These are phyloP conservation scores for Sebastes hubbsi DNA, from an alignment of 2,797 vertebrate species.

Conservation along the genomic window DNA sequence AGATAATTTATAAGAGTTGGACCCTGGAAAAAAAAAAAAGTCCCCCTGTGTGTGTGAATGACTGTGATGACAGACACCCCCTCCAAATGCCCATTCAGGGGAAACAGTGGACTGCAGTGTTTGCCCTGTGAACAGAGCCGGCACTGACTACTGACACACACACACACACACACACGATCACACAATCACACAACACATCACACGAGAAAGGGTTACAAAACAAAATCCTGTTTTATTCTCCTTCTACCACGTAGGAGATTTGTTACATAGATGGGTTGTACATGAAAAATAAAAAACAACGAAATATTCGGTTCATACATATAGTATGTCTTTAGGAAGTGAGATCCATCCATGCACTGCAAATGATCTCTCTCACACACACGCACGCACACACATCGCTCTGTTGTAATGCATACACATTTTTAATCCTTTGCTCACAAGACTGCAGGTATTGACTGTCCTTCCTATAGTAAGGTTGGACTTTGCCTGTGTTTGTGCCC, in stretches of 20 bases:
- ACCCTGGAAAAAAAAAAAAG: slow-evolving; percentile 3
- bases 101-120: slow-evolving; percentile 72
- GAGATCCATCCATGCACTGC: slow-evolving; percentile 41
- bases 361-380: slow-evolving; percentile 3
- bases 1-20: slow-evolving; percentile 16
- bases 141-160: slow-evolving; percentile 39
- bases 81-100: slow-evolving; percentile 46
- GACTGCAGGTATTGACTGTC: neutral
- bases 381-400: neutral
- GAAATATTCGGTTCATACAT: slow-evolving; percentile 21
- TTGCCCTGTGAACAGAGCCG: slow-evolving; percentile 56
- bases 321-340: neutral
- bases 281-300: slow-evolving; percentile 50
- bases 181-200: neutral
- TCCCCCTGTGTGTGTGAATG: slow-evolving; percentile 13
- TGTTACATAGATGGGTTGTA: slow-evolving; percentile 43
- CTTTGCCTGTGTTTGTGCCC: neutral
- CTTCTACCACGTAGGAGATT: slow-evolving; percentile 35
- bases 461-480: neutral
- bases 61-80: slow-evolving; percentile 56
- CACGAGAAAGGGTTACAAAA: slow-evolving; percentile 55
- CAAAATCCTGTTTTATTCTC: slow-evolving; percentile 71
- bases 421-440: neutral
- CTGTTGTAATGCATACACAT: neutral
- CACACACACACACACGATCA: neutral